These are phyloP conservation scores for Drosophila navojoa DNA, from an alignment of 1,140 invertebrate species.

Conservation along the genomic window DNA sequence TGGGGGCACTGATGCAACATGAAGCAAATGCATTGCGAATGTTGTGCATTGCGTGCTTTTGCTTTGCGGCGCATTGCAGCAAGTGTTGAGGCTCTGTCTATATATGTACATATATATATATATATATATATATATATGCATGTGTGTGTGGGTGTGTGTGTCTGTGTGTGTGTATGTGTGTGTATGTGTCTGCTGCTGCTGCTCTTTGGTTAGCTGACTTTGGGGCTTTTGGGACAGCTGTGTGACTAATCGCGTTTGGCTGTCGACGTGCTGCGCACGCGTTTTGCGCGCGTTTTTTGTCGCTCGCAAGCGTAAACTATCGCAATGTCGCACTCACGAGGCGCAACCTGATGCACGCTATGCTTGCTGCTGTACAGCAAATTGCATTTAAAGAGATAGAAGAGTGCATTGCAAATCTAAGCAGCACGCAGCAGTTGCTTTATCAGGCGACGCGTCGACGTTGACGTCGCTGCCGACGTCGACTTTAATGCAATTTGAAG, in stretches of 20 bases:
- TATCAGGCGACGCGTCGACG: conserved; percentile 22
- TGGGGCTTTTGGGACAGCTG: conserved; percentile 16
- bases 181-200: neutral
- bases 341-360: neutral
- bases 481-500: conserved; percentile 41
- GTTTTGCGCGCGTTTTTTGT: conserved; percentile 55
- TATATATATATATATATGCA: too few relatives aligned
- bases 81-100: neutral
- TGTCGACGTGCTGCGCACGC: conserved; percentile 51
- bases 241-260: conserved; percentile 38
- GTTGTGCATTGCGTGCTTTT: conserved; percentile 69
- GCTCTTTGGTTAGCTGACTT: conserved; percentile 13
- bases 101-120: too few relatives aligned
- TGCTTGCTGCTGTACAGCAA: neutral
- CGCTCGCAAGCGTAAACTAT: neutral
- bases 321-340: neutral
- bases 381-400: neutral
- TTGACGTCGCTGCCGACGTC: conserved; percentile 1
- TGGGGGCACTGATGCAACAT: conserved; percentile 60
- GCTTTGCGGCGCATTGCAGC: conserved; percentile 13
- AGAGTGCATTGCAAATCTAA: conserved; percentile 6
- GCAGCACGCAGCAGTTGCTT: conserved; percentile 5
- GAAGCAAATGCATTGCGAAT: conserved; percentile 74
- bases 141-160: neutral
- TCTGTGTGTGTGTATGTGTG: neutral